Conservation (phyloP, 2,797 vertebrate species). For the Esox lucius region DNA sequence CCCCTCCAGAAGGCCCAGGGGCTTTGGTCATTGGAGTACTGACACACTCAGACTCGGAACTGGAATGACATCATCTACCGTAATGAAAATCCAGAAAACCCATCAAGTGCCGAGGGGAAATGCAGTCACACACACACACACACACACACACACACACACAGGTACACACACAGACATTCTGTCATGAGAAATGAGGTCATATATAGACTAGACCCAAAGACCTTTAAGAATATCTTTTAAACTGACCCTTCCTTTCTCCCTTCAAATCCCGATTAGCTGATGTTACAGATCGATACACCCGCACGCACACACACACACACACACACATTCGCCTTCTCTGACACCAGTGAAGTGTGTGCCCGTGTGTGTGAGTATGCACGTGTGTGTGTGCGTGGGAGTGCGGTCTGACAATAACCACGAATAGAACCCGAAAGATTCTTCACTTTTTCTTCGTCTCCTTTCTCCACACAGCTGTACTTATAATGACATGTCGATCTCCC, state of each 20-base stretch:
- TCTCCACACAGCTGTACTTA: conserved; percentile 8
- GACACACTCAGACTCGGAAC: background rate
- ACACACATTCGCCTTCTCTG: background rate
- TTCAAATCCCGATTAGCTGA: background rate
- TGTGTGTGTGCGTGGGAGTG: background rate
- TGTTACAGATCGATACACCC: background rate
- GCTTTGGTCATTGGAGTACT: background rate
- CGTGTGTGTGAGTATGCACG: background rate
- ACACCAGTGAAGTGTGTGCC: no score
- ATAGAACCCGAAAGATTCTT: background rate
- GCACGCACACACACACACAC: background rate
- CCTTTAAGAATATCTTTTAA: background rate
- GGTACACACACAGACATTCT: background rate
- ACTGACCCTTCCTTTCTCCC: background rate
- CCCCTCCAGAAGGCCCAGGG: no score
- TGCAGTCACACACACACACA: conserved; percentile 5
- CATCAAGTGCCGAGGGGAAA: background rate
- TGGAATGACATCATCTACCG: background rate
- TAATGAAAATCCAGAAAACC: background rate
- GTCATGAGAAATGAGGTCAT: background rate
- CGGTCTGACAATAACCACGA: background rate
- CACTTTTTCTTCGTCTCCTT: background rate
- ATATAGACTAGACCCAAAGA: background rate
- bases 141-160: conserved; percentile 3
- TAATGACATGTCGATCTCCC: conserved; percentile 60